These are phyloP conservation scores for Falco berigora DNA, from an alignment of 2,797 vertebrate species.

Conservation along the genomic window DNA sequence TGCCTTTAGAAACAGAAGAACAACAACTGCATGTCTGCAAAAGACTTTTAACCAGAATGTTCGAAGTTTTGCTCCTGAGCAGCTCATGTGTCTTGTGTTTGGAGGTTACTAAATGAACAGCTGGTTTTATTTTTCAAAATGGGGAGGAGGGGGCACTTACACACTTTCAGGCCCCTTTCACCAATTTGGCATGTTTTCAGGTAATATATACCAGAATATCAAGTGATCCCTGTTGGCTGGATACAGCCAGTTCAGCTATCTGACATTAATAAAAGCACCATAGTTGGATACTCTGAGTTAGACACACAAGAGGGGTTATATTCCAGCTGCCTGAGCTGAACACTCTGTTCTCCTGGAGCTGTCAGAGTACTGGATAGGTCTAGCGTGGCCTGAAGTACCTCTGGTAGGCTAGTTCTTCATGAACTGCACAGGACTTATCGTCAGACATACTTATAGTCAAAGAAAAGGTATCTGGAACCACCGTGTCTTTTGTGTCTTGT, in stretches of 20 bases:
- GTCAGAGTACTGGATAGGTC: background rate
- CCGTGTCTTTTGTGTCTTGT: background rate
- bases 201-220: background rate
- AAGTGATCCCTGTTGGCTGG: background rate
- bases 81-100: background rate
- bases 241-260: background rate
- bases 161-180: background rate
- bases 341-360: background rate
- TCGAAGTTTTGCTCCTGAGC: background rate
- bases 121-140: background rate
- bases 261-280: background rate
- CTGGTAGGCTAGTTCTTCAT: background rate
- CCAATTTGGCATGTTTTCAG: background rate
- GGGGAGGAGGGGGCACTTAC: background rate
- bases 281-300: background rate
- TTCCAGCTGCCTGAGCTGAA: background rate
- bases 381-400: background rate
- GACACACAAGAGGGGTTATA: background rate
- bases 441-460: background rate
- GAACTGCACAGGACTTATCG: background rate
- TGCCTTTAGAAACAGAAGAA: background rate
- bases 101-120: background rate
- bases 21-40: background rate
- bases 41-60: background rate
- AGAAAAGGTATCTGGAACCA: background rate